These are phyloP conservation scores for Cisticola juncidis DNA, from an alignment of 2,113 vertebrate genomes.

Conservation along the genomic window DNA sequence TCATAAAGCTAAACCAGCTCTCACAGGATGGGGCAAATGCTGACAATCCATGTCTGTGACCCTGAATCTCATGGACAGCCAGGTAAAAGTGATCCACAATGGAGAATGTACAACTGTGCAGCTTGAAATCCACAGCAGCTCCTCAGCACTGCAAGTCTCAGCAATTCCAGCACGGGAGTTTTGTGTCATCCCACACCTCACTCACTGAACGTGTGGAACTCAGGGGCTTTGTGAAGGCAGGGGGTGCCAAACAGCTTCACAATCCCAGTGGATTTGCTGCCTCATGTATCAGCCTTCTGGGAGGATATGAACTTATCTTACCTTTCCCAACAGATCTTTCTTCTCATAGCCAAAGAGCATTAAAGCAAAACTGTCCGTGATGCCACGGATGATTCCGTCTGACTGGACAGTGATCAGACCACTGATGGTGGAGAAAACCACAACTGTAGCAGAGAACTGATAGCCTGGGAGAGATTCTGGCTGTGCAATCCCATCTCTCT, in stretches of 20 bases:
- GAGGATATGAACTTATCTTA: slow-evolving; percentile 31
- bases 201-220: accelerated
- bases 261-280: neutral
- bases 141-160: neutral
- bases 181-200: neutral
- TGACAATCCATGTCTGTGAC: neutral
- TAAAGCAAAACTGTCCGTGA: slow-evolving; percentile 82
- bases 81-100: neutral
- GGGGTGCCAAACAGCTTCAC: neutral
- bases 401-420: slow-evolving; percentile 83
- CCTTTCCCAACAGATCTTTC: slow-evolving; percentile 86
- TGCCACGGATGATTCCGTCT: slow-evolving; percentile 83
- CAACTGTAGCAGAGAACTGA: slow-evolving; percentile 79
- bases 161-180: neutral
- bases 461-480: neutral
- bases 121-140: neutral
- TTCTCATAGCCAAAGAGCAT: slow-evolving; percentile 85
- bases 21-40: neutral
- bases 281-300: neutral
- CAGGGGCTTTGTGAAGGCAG: neutral
- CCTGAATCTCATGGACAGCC: neutral
- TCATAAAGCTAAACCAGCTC: neutral
- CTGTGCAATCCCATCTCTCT: neutral
- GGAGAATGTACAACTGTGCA: neutral
- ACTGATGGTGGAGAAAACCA: slow-evolving; percentile 84